Evolutionary conservation across 1,140 invertebrate genomes (phyloP).

Genomic region (Drosophila ironensis): DNA sequence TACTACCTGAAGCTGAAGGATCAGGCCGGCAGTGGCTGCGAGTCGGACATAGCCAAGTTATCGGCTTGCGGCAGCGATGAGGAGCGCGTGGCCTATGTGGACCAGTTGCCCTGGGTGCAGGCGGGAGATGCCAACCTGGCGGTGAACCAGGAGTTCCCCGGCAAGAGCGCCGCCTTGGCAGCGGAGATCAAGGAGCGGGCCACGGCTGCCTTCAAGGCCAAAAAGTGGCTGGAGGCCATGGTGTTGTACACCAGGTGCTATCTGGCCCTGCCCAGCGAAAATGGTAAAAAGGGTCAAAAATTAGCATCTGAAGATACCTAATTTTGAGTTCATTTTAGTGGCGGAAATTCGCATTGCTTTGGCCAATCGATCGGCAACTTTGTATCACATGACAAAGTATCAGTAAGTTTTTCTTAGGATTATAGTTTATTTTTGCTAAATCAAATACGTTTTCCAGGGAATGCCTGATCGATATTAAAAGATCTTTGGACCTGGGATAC

Average conservation of each 20-base stretch:
- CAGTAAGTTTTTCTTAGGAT: constrained; percentile 17
- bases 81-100: constrained; percentile 74
- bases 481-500: constrained; percentile 87
- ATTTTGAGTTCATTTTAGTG: constrained; percentile 50
- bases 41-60: constrained; percentile 55
- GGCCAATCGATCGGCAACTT: constrained; percentile 93
- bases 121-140: constrained; percentile 58
- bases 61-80: constrained; percentile 60
- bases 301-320: too few relatives aligned
- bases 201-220: constrained; percentile 89
- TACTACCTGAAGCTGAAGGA: constrained; percentile 72
- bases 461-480: constrained; percentile 87
- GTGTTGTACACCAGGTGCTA: constrained; percentile 89
- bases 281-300: constrained; percentile 82
- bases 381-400: constrained; percentile 89
- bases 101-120: constrained; percentile 60
- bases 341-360: constrained; percentile 88
- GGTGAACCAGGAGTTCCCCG: constrained; percentile 69
- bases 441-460: constrained; percentile 81
- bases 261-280: constrained; percentile 85
- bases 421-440: not conserved
- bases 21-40: constrained; percentile 39
- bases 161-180: constrained; percentile 87
- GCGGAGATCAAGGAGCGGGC: constrained; percentile 88
- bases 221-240: constrained; percentile 89